Base-by-base conservation (phyloP, 2,797 vertebrate species). In the Onychomys torridus region DNA sequence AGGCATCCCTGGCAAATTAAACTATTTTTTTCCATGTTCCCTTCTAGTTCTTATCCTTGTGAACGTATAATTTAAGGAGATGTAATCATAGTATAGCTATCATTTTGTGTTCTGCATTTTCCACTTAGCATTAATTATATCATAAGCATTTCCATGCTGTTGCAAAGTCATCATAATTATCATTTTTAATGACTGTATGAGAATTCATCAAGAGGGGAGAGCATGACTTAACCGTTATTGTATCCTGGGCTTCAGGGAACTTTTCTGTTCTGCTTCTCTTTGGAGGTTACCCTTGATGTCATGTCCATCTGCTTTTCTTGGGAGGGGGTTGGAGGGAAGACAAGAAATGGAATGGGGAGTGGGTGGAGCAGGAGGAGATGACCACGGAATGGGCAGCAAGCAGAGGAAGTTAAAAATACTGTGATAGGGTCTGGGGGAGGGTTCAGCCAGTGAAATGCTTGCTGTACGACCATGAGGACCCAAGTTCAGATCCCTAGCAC, bases 71-170 rank as follows among this genome's bases (percentile, higher is more conserved):
- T 97, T 98, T 97, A 97, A 95, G 95, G 79, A 95, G 92, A 69
- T 6, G 10, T 97, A 97, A 98, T 98, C 97, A 97, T 71, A 95
- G 93, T 84, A 91, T 96, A 97, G 97, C 92, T 91, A 95, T 97
- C 97, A 96, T 96, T 95, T 96, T 97, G 97, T 96, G 95, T 97
- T 98, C 96, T 97, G 92, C 96, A 97, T 97, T 98, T 98, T 96
- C 96, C 97, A 97, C 96, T 98, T 97, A 97, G 91, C 96, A 97
- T 98, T 98, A 98, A 98, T 97, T 98, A 96, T 97, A 97, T 97
- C 97, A 95, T 96, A 96, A 97, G 96, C 91, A 93, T 95, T 97
- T 94, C 86, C 93, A 78, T 96, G 94, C 96, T 96, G 96, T 94
- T 84, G 97, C 95, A 93, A 87, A 98, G 97, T 97, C 96, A 95